These are phyloP conservation scores for Halictus rubicundus DNA, from an alignment of 1,140 invertebrate genomes.

Conservation along the genomic window DNA sequence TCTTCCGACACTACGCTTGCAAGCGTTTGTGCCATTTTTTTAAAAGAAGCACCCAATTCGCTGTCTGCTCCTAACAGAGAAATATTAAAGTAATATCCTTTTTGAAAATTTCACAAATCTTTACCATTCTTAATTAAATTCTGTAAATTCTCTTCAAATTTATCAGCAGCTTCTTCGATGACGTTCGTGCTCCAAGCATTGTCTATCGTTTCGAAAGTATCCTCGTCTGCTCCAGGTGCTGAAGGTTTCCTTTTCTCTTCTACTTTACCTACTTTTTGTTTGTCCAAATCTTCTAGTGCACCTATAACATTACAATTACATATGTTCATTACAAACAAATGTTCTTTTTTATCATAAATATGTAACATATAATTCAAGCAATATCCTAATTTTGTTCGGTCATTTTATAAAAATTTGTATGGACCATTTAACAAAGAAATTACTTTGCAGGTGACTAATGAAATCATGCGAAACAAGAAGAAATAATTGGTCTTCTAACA, in stretches of 20 bases:
- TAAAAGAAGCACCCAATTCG: constrained; percentile 70
- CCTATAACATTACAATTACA: constrained; percentile 65
- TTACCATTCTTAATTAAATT: constrained; percentile 73
- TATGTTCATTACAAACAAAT: too few relatives aligned
- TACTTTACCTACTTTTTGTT: constrained; percentile 56
- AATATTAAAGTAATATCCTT: constrained; percentile 5
- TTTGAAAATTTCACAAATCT: background rate
- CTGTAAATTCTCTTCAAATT: constrained; percentile 73
- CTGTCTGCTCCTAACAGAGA: constrained; percentile 37
- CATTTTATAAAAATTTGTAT: background rate
- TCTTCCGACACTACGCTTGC: constrained; percentile 60
- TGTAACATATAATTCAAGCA: too few relatives aligned
- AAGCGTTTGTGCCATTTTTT: constrained; percentile 76
- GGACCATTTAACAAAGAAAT: background rate
- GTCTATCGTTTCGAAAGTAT: constrained; percentile 55
- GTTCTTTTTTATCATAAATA: too few relatives aligned
- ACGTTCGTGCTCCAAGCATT: constrained; percentile 74
- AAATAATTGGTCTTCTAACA: background rate
- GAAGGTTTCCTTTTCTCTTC: constrained; percentile 21
- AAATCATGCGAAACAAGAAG: background rate
- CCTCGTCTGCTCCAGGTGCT: background rate
- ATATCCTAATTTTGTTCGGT: background rate
- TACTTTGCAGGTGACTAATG: background rate
- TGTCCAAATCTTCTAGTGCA: constrained; percentile 81
- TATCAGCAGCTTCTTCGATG: constrained; percentile 71